A percentile compares a stretch with the other conserved stretches of the same genome.
phyloP scores from a whole-genome alignment of 1,140 invertebrate species.

The Eubasilissa regina region DNA sequence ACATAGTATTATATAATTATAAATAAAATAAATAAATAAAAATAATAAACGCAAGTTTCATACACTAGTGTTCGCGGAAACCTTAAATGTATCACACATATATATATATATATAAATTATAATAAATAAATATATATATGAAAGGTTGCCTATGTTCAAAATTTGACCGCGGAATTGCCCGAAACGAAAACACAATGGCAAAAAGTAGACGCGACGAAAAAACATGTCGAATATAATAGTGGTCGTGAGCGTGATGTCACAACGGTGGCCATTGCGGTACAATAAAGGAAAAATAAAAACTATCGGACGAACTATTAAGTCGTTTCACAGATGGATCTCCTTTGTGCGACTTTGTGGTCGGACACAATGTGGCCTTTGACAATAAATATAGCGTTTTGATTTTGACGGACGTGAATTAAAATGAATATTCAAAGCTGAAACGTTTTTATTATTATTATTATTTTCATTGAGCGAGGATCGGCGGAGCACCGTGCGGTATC shows the following conservation, averaged over 20 bases:
- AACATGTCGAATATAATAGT: conserved; percentile 30
- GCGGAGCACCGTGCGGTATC: background rate
- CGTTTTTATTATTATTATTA: conserved; percentile 2
- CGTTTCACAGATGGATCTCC: conserved; percentile 24
- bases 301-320: conserved; percentile 32
- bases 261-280: conserved; percentile 22
- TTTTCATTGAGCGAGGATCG: conserved; percentile 3
- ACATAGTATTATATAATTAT: no score
- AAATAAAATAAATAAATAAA: no score
- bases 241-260: conserved; percentile 35
- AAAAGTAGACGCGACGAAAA: conserved; percentile 36
- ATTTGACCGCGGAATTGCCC: background rate
- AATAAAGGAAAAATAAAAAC: conserved; percentile 35
- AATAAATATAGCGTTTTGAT: conserved; percentile 16
- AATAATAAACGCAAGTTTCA: no score
- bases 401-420: conserved; percentile 5
- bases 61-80: no score
- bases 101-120: no score
- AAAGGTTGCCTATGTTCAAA: no score
- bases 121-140: no score
- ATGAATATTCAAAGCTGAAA: conserved; percentile 11
- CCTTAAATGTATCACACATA: no score
- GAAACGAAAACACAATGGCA: conserved; percentile 1
- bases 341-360: conserved; percentile 18
- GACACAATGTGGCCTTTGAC: conserved; percentile 17